Conservation (phyloP, 2,797 vertebrate genomes). For the Erpetoichthys calabaricus region DNA sequence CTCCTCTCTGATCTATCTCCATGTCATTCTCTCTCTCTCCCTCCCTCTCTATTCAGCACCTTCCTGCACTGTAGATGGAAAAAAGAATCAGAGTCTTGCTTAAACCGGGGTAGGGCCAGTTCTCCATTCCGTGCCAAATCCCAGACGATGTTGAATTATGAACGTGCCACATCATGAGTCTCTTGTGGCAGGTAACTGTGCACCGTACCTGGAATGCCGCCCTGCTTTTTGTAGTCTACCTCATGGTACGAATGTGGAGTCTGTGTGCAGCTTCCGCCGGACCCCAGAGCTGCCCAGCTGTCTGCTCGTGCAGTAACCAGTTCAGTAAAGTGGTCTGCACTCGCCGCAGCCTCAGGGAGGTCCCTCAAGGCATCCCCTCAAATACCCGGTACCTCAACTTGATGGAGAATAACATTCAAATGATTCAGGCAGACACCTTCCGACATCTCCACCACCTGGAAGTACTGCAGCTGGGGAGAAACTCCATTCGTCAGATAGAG, state of each 20-base stretch:
- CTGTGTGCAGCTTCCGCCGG: slow-evolving; percentile 65
- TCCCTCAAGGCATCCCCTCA: slow-evolving; percentile 79
- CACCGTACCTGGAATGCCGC: slow-evolving; percentile 85
- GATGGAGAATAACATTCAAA: slow-evolving; percentile 96
- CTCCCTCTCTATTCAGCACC: slow-evolving; percentile 42
- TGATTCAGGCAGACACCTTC: slow-evolving; percentile 91
- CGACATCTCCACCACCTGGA: slow-evolving; percentile 89
- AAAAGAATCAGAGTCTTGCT: slow-evolving; percentile 69
- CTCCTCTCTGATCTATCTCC: slow-evolving; percentile 17
- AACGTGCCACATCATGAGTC: slow-evolving; percentile 97
- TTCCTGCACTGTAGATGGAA: slow-evolving; percentile 68
- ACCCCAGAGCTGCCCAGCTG: slow-evolving; percentile 81
- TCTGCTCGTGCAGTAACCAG: slow-evolving; percentile 93
- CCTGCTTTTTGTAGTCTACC: slow-evolving; percentile 79
- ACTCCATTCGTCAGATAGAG: slow-evolving; percentile 90
- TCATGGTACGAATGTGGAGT: slow-evolving; percentile 78
- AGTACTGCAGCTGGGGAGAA: slow-evolving; percentile 85
- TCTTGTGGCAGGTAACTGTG: slow-evolving; percentile 94
- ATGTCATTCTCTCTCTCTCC: slow-evolving; percentile 31
- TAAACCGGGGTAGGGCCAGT: slow-evolving; percentile 79
- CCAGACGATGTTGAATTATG: slow-evolving; percentile 91
- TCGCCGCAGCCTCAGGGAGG: slow-evolving; percentile 72
- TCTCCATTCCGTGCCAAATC: slow-evolving; percentile 42
- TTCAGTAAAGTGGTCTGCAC: slow-evolving; percentile 96
- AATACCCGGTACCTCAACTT: slow-evolving; percentile 90